Percentiles rank a stretch among this genome's conserved stretches.
Evolutionary conservation across 1,140 invertebrate species (phyloP).

Genomic region (Lordiphosa stackelbergi): DNA sequence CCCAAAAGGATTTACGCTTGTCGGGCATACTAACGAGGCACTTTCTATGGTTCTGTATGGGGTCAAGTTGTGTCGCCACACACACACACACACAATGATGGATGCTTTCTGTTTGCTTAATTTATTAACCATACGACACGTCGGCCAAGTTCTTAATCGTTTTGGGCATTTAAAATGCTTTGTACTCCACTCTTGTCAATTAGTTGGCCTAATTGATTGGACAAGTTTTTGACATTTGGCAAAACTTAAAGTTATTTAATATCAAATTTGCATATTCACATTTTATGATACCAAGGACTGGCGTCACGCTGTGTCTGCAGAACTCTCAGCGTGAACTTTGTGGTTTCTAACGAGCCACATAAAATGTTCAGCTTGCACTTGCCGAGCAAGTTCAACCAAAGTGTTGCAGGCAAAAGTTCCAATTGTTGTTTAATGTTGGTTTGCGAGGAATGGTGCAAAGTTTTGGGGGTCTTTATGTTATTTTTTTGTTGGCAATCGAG

Average conservation of each 20-base stretch:
- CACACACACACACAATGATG: conserved; percentile 1
- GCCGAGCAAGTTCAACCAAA: conserved; percentile 6
- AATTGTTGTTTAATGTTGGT: conserved; percentile 26
- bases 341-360: conserved; percentile 40
- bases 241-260: conserved; percentile 8
- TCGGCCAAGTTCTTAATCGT: conserved; percentile 25
- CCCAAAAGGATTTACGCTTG: conserved; percentile 36
- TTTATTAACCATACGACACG: conserved; percentile 9
- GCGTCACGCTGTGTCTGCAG: conserved; percentile 11
- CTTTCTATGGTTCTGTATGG: conserved; percentile 31
- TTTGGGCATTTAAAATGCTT: conserved; percentile 15
- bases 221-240: conserved; percentile 11
- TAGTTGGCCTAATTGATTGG: conserved; percentile 15
- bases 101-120: conserved; percentile 7
- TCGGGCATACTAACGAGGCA: conserved; percentile 25
- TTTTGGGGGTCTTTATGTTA: conserved; percentile 5
- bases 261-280: conserved; percentile 22
- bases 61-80: conserved; percentile 33
- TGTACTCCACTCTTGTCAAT: conserved; percentile 14
- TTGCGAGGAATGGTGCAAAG: conserved; percentile 13
- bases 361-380: conserved; percentile 32
- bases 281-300: conserved; percentile 1
- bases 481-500: not conserved
- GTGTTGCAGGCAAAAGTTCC: conserved; percentile 26
- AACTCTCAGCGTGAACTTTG: conserved; percentile 28